Evolutionary conservation across 2,113 vertebrate species (phyloP), one percentile per base, ranked within the genome.

Genomic region (Rhinogobius similis): DNA sequence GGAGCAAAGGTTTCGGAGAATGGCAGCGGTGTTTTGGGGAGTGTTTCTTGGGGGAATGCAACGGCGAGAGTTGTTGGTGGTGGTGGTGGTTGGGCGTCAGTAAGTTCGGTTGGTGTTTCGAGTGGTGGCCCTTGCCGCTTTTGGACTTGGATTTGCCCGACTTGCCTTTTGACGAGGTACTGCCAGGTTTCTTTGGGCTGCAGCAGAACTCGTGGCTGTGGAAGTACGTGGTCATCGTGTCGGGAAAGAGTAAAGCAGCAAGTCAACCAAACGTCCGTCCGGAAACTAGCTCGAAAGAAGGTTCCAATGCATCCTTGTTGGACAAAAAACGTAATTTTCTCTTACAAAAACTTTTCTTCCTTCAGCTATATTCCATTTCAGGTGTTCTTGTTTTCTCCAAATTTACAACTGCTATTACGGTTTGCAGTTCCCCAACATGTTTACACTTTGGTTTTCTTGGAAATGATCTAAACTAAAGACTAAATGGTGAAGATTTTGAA

Each of bases 191-290:
- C 77, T 92, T 89, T 16, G 90, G 67, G 71, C 87, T 87, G 66
- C 88, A 89, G 70, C 90, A 92, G 82, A 91, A 89, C 58, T 94
- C 92, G 75, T 92, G 90, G 70, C 83, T 92, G 72, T 91, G 89
- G 76, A 87, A 92, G 78, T 91, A 91, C 65, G 90, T 87, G 36
- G 86, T 92, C 93, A 94, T 94, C 56, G 64, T 75, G 73, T 21
- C 27, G 55, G 72, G 63, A 1, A 67, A 53, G 6, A 58, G 38
- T 20, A 48, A 52, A 55, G 20, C 12, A 18, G 55, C 13, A 58
- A 58, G 26, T 58, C 24, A 13, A 18, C 24, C 29, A 58, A 58
- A 8, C 13, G 52, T 13, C 23, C 13, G 11, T 26, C 5, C 6
- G 1, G 14, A 24, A 29, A 16, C 26, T 29, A 27, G 24, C 14